Evolutionary conservation across 2,888 invertebrate genomes (phyloP).

Genomic region (Hymenopus coronatus): DNA sequence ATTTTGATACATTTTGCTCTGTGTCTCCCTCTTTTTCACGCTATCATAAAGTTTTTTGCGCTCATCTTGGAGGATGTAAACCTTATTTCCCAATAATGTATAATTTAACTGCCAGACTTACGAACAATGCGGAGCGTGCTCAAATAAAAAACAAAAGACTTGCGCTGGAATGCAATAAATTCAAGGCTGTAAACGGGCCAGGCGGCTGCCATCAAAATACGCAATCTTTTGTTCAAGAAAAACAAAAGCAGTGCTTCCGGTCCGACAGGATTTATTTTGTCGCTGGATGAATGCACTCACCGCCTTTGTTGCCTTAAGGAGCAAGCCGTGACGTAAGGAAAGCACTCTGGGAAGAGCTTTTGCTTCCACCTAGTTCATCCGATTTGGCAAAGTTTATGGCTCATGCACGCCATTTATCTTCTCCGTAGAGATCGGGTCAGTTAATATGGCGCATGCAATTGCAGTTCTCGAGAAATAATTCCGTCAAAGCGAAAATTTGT

Average conservation of each 20-base stretch:
- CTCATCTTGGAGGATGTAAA: neutral
- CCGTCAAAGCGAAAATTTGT: too few relatives aligned
- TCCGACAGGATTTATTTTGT: neutral
- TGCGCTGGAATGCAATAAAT: neutral
- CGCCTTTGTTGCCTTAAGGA: neutral
- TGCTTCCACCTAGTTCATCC: too few relatives aligned
- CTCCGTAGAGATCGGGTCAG: too few relatives aligned
- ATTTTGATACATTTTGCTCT: too few relatives aligned
- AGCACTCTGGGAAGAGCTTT: too few relatives aligned
- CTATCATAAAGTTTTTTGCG: neutral
- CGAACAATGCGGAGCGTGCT: neutral
- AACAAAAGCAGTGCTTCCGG: neutral
- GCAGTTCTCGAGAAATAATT: too few relatives aligned
- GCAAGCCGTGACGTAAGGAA: neutral
- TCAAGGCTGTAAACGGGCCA: neutral
- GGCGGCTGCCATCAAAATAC: neutral
- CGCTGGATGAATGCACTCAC: neutral
- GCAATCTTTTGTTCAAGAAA: neutral
- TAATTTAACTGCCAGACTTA: neutral
- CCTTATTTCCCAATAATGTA: neutral
- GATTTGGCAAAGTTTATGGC: too few relatives aligned
- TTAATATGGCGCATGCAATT: too few relatives aligned
- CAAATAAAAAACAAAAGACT: neutral
- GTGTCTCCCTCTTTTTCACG: neutral
- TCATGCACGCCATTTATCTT: too few relatives aligned